phyloP scores from a whole-genome alignment of 2,888 invertebrate species.

The Tortricodes alternella region DNA sequence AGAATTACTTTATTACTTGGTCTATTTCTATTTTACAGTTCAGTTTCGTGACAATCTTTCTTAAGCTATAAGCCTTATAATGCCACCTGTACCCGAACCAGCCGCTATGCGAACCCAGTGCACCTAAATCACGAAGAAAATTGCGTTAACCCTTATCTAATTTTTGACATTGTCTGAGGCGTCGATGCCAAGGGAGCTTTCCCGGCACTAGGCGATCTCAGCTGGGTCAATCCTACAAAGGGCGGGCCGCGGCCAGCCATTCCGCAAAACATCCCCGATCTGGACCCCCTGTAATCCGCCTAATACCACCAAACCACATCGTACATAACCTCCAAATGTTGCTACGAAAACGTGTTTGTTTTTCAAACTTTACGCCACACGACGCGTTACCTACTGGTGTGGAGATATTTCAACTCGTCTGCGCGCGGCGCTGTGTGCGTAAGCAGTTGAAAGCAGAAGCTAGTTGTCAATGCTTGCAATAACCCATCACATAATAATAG shows the following conservation, averaged over 20 bases:
- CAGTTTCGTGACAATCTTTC: too few species aligned
- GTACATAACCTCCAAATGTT: conserved; percentile 51
- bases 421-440: neutral
- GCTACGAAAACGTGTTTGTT: conserved; percentile 34
- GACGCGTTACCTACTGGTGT: neutral
- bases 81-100: neutral
- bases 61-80: neutral
- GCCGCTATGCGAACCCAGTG: neutral
- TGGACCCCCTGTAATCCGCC: conserved; percentile 50
- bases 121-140: conserved; percentile 18
- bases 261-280: conserved; percentile 53
- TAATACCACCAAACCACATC: conserved; percentile 57
- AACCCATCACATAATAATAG: too few species aligned
- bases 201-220: conserved; percentile 41
- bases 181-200: conserved; percentile 46
- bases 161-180: conserved; percentile 28
- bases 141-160: conserved; percentile 30
- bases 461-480: too few species aligned
- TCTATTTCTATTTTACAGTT: too few species aligned
- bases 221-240: conserved; percentile 49
- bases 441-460: too few species aligned
- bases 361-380: conserved; percentile 15
- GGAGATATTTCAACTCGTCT: neutral
- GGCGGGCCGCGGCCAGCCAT: conserved; percentile 46
- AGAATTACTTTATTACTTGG: too few species aligned